Base-by-base conservation (phyloP, 2,888 invertebrate genomes). In the Hirtodrosophila trivittata region DNA sequence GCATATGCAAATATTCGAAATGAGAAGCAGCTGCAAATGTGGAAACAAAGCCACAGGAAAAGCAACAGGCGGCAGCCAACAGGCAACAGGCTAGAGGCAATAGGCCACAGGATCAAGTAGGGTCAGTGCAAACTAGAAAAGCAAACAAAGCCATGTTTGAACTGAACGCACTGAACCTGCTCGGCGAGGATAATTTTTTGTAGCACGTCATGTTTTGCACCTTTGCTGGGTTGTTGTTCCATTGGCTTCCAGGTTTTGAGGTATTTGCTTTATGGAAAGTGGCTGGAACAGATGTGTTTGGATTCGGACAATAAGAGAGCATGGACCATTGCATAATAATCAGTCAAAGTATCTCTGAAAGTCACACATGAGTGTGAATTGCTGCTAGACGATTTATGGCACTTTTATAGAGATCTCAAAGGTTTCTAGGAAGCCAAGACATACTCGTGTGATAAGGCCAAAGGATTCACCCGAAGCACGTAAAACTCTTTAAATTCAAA, bases 1-100 rank as follows among this genome's bases (percentile, higher is more conserved):
- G 67, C 68, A 55, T 81, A 83, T 81, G 81, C 81, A 81, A 81
- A 81, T 81, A 83, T 54, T 66, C 47, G 43, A 63, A 72, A 57
- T 60, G 63, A 64, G 43, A 33, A 37, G 66, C 81, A 84, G 81
- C 81, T 83, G 81, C 77, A 63, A 74, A 63, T 35, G 14, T n/a
- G 14, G 8, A 45, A 52, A 77, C 60, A 77, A 73, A 41, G 73
- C 41, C 55, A 32, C 58, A 65, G 52, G 33, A 28, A 38, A 67
- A 70, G 82, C 75, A 82, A 78, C 80, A 82, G 62, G 80, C 70
- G 16, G 14, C 47, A 25, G 25, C 14, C 50, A 18, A 32, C 76
- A 71, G 58, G 68, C 45, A 8, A 25, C 38, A 18, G 14, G 43
- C 33, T 14, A 16, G n/a, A 46, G 49, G 42, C 52, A 18, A 25